phyloP scores from a whole-genome alignment of 30 jellyfish, hydroid and myxozoan species.

The Sanderia malayensis region DNA sequence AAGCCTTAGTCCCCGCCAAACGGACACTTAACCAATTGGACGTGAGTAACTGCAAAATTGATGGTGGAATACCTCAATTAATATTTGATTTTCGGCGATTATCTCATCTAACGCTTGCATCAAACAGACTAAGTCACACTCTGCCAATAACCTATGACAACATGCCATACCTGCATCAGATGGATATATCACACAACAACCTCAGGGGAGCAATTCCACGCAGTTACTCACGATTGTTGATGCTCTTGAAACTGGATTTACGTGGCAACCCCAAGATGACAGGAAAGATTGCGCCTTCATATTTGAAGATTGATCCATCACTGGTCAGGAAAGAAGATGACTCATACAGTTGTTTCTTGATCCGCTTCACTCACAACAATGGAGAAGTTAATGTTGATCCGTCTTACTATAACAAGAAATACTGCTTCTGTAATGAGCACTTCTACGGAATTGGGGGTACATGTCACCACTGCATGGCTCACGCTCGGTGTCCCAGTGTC shows the following conservation, averaged over 20 bases:
- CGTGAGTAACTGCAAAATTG: slow-evolving; percentile 31
- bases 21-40: slow-evolving; percentile 31
- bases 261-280: slow-evolving; percentile 15
- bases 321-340: slow-evolving; percentile 10
- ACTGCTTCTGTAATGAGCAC: slow-evolving; percentile 49
- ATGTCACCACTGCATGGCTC: slow-evolving; percentile 34
- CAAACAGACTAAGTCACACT: slow-evolving; percentile 15
- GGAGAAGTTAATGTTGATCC: slow-evolving; percentile 45
- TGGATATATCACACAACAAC: slow-evolving; percentile 32
- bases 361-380: slow-evolving; percentile 41
- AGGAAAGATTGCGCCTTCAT: slow-evolving; percentile 26
- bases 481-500: slow-evolving; percentile 31
- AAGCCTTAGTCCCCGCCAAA: slow-evolving; percentile 2
- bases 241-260: slow-evolving; percentile 27
- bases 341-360: slow-evolving; percentile 31
- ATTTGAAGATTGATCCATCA: slow-evolving; percentile 19
- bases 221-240: slow-evolving; percentile 34
- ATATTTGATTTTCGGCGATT: slow-evolving; percentile 16
- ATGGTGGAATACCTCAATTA: slow-evolving; percentile 22
- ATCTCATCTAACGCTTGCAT: slow-evolving; percentile 27
- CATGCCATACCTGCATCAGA: slow-evolving; percentile 22
- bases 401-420: slow-evolving; percentile 33
- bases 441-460: slow-evolving; percentile 37
- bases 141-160: slow-evolving; percentile 38
- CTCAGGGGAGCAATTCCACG: slow-evolving; percentile 39